Conservation (phyloP, 2,797 vertebrate species). For the Todus mexicanus region DNA sequence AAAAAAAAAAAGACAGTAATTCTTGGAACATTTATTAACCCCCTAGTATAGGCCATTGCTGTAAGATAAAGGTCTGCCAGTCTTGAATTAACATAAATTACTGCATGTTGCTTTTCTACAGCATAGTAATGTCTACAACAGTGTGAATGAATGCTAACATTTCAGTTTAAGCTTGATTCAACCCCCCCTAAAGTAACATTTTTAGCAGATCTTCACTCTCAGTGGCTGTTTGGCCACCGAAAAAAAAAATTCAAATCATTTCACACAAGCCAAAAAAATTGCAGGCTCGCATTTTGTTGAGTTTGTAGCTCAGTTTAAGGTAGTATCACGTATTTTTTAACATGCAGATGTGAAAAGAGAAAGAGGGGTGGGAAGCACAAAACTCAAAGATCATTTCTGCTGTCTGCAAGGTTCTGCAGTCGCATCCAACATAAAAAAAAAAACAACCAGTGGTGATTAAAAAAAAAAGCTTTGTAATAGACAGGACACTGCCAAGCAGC, state of each 20-base stretch:
- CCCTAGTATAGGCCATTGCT: slow-evolving; percentile 62
- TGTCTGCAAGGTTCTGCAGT: not conserved
- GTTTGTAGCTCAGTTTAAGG: slow-evolving; percentile 51
- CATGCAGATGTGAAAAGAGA: not conserved
- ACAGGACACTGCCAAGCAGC: slow-evolving; percentile 67
- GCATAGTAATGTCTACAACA: slow-evolving; percentile 25
- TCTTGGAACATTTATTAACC: slow-evolving; percentile 71
- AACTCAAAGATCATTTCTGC: not conserved
- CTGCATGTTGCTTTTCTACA: slow-evolving; percentile 52
- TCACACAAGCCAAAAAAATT: not conserved
- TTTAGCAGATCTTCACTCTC: slow-evolving; percentile 50
- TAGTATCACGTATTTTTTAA: slow-evolving; percentile 36
- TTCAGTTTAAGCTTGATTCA: slow-evolving; percentile 33
- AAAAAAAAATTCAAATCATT: slow-evolving; percentile 28
- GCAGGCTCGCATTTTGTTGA: slow-evolving; percentile 22
- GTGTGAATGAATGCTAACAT: slow-evolving; percentile 55
- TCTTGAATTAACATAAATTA: slow-evolving; percentile 68
- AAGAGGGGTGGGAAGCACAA: not conserved
- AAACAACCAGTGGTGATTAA: not conserved
- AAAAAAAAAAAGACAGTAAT: slow-evolving; percentile 62
- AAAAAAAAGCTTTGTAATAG: slow-evolving; percentile 61
- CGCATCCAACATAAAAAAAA: not conserved
- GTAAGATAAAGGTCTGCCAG: slow-evolving; percentile 65
- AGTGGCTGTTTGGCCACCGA: slow-evolving; percentile 3
- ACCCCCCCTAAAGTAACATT: not conserved